These are phyloP conservation scores for Cataglyphis cursor DNA, from an alignment of 2,888 invertebrate species.

Conservation along the genomic window DNA sequence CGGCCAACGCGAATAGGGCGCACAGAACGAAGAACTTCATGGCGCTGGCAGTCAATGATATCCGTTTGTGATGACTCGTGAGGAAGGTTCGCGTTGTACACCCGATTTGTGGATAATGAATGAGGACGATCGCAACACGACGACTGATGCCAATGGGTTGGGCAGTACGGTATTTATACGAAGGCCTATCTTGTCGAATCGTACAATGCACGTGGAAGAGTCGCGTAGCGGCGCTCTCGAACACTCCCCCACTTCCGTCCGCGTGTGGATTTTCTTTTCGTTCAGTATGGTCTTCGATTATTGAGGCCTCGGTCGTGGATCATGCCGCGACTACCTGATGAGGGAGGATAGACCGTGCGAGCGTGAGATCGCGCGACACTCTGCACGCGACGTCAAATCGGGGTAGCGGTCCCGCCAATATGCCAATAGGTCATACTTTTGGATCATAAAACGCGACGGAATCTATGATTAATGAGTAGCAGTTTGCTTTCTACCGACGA, in stretches of 20 bases:
- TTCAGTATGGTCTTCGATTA: conserved; percentile 86
- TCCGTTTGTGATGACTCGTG: conserved; percentile 36
- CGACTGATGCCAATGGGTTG: conserved; percentile 85
- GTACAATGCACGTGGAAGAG: conserved; percentile 48
- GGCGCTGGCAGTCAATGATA: conserved; percentile 20
- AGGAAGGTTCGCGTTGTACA: conserved; percentile 45
- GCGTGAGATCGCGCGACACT: conserved; percentile 56
- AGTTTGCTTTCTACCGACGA: conserved; percentile 60
- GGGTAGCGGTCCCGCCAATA: conserved; percentile 20
- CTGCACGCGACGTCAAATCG: conserved; percentile 44
- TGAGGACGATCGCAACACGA: conserved; percentile 77
- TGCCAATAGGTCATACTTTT: conserved; percentile 56
- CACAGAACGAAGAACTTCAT: conserved; percentile 82
- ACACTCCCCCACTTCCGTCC: conserved; percentile 76
- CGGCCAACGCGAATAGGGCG: conserved; percentile 89
- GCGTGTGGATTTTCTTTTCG: conserved; percentile 86
- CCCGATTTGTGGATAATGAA: conserved; percentile 66
- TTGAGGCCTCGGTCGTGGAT: conserved; percentile 83
- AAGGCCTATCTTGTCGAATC: conserved; percentile 73
- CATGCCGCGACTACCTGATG: conserved; percentile 80
- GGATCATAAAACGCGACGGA: conserved; percentile 52
- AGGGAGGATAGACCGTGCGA: conserved; percentile 43
- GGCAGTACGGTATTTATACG: conserved; percentile 85
- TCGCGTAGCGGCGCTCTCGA: conserved; percentile 62
- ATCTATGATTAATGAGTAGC: conserved; percentile 54